A percentile compares a stretch with the other conserved stretches of the same genome.
Evolutionary conservation across 1,140 invertebrate genomes (phyloP).

Genomic region (Lucilia cuprina): DNA sequence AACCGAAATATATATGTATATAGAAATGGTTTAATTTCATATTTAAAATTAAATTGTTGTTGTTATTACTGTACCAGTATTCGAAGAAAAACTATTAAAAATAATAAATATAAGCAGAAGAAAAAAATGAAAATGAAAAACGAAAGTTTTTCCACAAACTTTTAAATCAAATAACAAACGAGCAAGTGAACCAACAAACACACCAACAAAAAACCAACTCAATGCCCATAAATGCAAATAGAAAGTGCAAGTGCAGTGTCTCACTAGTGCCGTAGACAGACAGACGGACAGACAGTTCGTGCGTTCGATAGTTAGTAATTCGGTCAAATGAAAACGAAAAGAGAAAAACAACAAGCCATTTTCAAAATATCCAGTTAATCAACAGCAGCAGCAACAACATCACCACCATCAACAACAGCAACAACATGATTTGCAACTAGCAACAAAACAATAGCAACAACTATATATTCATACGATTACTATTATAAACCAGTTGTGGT

Average conservation of each 20-base stretch:
- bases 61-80: conserved; percentile 1
- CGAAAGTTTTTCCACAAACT: conserved; percentile 59
- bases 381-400: not conserved
- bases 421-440: not conserved
- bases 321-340: conserved; percentile 51
- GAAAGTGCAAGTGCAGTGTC: conserved; percentile 61
- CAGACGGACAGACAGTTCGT: not conserved
- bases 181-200: not conserved
- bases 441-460: not conserved
- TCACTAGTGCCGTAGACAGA: conserved; percentile 34
- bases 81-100: not conserved
- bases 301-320: conserved; percentile 2
- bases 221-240: conserved; percentile 60
- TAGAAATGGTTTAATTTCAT: not conserved
- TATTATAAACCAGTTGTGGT: not conserved
- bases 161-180: not conserved
- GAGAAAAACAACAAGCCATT: conserved; percentile 41
- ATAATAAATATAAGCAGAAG: not conserved
- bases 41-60: conserved; percentile 14
- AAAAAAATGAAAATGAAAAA: conserved; percentile 51
- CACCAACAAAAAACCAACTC: not conserved
- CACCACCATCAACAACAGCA: not conserved
- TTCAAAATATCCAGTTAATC: not conserved
- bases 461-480: not conserved
- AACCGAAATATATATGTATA: not conserved